phyloP scores from a whole-genome alignment of 2,797 vertebrate genomes.

The Decapterus maruadsi region DNA sequence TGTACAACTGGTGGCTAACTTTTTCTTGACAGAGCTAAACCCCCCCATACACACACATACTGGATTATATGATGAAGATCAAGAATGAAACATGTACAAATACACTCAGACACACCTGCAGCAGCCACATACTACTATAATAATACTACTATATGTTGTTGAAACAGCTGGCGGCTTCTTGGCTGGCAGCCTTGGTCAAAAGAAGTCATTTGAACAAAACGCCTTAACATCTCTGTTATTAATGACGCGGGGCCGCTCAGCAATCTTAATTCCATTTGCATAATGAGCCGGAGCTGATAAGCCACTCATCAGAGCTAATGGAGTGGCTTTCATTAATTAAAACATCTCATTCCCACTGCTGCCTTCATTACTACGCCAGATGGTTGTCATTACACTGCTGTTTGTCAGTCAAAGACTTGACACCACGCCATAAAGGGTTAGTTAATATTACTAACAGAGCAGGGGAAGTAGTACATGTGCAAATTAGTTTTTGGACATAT shows the following conservation, averaged over 20 bases:
- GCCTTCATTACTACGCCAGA: constrained; percentile 86
- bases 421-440: constrained; percentile 64
- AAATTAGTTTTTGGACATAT: constrained; percentile 55
- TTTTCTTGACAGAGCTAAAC: too few relatives aligned
- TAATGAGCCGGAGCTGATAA: constrained; percentile 86
- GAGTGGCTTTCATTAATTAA: constrained; percentile 88
- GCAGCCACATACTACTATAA: too few relatives aligned
- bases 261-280: constrained; percentile 86
- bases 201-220: constrained; percentile 75
- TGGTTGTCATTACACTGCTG: constrained; percentile 84
- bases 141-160: too few relatives aligned
- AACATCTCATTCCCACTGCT: constrained; percentile 85
- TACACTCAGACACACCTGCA: too few relatives aligned
- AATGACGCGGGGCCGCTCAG: constrained; percentile 75
- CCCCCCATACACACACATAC: too few relatives aligned
- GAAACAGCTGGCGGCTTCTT: constrained; percentile 22
- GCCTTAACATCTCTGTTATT: constrained; percentile 73
- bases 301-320: constrained; percentile 87
- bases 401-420: constrained; percentile 82
- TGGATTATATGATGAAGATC: too few relatives aligned
- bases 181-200: constrained; percentile 35
- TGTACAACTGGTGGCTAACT: too few relatives aligned
- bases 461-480: constrained; percentile 35
- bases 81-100: too few relatives aligned
- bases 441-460: constrained; percentile 68